These are phyloP conservation scores for Hyaena hyaena DNA, from an alignment of 2,113 vertebrate genomes.

Conservation along the genomic window DNA sequence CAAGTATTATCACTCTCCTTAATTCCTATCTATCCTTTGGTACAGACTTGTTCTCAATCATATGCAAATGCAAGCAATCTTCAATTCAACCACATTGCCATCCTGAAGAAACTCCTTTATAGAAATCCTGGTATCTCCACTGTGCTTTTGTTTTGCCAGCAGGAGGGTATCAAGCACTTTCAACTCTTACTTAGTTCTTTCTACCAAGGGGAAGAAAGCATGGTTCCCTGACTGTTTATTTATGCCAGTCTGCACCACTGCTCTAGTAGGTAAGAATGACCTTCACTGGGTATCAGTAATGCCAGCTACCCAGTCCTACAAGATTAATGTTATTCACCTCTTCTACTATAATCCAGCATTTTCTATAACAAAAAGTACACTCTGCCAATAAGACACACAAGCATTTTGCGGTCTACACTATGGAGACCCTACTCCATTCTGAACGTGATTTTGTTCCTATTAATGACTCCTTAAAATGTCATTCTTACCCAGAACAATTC, in stretches of 20 bases:
- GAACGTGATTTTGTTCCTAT: background rate
- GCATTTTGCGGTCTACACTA: background rate
- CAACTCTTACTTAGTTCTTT: background rate
- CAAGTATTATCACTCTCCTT: background rate
- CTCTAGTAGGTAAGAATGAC: background rate
- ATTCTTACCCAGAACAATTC: background rate
- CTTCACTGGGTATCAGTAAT: background rate
- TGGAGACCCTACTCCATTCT: background rate
- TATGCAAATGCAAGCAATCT: background rate
- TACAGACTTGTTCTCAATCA: background rate
- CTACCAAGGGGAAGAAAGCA: background rate
- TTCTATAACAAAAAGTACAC: background rate
- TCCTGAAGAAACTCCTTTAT: background rate
- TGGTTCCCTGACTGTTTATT: background rate
- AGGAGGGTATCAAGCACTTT: background rate
- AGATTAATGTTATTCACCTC: background rate
- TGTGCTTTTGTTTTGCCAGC: background rate
- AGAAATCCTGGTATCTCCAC: background rate
- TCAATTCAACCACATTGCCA: background rate
- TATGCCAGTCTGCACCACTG: background rate
- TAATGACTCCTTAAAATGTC: conserved; percentile 32
- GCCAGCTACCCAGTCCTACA: background rate
- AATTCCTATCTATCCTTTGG: background rate
- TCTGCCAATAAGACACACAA: background rate
- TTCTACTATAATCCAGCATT: background rate